Evolutionary conservation across 2,113 vertebrate species (phyloP), one percentile per base, ranked within the genome.

Genomic region (Sceloporus tristichus): DNA sequence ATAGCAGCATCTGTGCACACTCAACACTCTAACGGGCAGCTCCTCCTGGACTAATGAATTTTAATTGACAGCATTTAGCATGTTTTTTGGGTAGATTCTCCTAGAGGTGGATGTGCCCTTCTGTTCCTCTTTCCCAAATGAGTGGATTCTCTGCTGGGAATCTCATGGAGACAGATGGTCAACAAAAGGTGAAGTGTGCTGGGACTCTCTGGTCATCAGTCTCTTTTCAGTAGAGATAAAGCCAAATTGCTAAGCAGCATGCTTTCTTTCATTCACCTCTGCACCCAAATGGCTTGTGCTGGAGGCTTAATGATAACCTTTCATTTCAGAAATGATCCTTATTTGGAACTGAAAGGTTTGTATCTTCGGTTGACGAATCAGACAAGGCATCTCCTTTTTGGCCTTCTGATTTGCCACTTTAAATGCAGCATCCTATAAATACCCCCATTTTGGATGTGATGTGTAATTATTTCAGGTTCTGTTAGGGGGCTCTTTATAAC

Each of bases 21-120:
- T 96, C 95, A 95, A 91, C 93, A 94, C 94, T 95, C 95, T 97
- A 97, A 96, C 93, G 94, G 97, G 95, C 95, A 96, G 94, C 96
- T 97, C 97, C 96, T 96, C 91, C 91, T 96, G 96, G 97, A 96
- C 97, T 97, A 97, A 97, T 98, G 97, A 97, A 97, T 97, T 97
- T 97, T 97, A 98, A 98, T 97, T 97, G 96, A 97, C 95, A 95
- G 93, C 91, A 91, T 96, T 97, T 96, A 96, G 96, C 93, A 91
- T 97, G 96, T 95, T 95, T 96, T 97, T 95, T 94, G 91, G 95
- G 96, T 95, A 95, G 89, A 29, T 71, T 29, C 6, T 11, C 29
- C 92, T 93, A 91, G 84, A 94, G 94, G 94, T 97, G 94, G 95
- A 93, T 95, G 85, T 95, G 94, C 92, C 96, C 94, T 96, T 97